A percentile compares a stretch with the other conserved stretches of the same genome.
These are phyloP conservation scores for Schrankia costaestrigalis DNA, from an alignment of 2,888 invertebrate genomes.

Conservation along the genomic window DNA sequence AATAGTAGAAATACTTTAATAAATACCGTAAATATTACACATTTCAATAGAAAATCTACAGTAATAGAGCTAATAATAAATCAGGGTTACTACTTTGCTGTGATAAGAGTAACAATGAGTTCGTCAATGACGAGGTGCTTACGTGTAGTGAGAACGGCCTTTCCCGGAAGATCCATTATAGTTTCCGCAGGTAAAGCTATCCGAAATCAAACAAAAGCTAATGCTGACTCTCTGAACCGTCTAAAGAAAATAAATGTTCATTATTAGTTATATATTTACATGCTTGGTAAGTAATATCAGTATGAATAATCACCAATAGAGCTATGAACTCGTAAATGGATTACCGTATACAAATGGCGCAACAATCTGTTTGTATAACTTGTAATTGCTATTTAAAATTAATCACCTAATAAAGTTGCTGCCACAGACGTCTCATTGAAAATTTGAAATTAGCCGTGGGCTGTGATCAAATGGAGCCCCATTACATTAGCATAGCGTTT, in stretches of 20 bases:
- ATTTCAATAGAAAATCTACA: too few species aligned
- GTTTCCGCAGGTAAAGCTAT: conserved; percentile 22
- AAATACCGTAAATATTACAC: too few species aligned
- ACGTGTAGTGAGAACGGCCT: conserved; percentile 28
- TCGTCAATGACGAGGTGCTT: conserved; percentile 36
- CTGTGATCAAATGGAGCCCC: conserved; percentile 72
- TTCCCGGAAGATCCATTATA: conserved; percentile 45
- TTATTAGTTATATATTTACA: too few species aligned
- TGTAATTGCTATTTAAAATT: conserved; percentile 36
- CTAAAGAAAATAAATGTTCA: too few species aligned
- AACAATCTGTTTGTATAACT: conserved; percentile 14
- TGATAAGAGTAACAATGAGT: too few species aligned
- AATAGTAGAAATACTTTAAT: too few species aligned
- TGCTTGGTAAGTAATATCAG: too few species aligned
- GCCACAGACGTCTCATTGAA: conserved; percentile 71
- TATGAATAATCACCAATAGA: too few species aligned
- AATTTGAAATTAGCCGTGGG: conserved; percentile 73
- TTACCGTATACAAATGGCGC: conserved; percentile 21
- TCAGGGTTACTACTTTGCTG: too few species aligned
- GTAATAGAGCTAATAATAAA: too few species aligned
- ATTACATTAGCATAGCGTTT: conserved; percentile 79
- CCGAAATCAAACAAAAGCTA: conserved; percentile 11
- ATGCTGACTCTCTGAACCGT: conserved; percentile 25
- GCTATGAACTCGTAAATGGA: conserved; percentile 7
- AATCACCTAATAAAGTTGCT: conserved; percentile 62